Evolutionary conservation across 92 coral and sea anemone species (phyloP).

Genomic region (Meandrina meandrites): DNA sequence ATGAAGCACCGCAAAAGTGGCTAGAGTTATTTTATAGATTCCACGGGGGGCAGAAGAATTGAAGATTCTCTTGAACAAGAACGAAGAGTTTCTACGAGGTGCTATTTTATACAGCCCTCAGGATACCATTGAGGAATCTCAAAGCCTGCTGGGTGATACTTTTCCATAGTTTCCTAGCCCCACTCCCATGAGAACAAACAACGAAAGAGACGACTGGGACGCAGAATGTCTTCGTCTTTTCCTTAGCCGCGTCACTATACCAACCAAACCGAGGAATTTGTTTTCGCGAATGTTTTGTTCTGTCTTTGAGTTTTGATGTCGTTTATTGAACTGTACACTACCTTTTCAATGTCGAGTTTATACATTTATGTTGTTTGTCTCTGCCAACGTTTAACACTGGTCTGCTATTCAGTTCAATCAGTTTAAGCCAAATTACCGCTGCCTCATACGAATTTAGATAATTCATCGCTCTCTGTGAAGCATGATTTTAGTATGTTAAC

Average conservation of each 20-base stretch:
- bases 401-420: neutral
- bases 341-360: neutral
- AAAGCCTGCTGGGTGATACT: neutral
- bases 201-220: neutral
- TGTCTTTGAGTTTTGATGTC: neutral
- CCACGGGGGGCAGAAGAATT: neutral
- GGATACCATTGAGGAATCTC: neutral
- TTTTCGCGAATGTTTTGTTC: neutral
- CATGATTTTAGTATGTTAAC: neutral
- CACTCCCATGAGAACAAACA: neutral
- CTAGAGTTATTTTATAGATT: neutral
- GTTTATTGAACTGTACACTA: neutral
- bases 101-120: neutral
- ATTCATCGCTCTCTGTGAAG: neutral
- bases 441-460: neutral
- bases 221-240: neutral
- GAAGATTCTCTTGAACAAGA: neutral
- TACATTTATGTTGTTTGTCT: neutral
- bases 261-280: neutral
- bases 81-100: neutral
- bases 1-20: neutral
- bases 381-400: neutral
- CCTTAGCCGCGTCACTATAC: neutral
- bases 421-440: neutral
- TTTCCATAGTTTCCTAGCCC: neutral